These are phyloP conservation scores for Presbytis comata DNA, from an alignment of 2,797 vertebrate genomes.

Conservation along the genomic window DNA sequence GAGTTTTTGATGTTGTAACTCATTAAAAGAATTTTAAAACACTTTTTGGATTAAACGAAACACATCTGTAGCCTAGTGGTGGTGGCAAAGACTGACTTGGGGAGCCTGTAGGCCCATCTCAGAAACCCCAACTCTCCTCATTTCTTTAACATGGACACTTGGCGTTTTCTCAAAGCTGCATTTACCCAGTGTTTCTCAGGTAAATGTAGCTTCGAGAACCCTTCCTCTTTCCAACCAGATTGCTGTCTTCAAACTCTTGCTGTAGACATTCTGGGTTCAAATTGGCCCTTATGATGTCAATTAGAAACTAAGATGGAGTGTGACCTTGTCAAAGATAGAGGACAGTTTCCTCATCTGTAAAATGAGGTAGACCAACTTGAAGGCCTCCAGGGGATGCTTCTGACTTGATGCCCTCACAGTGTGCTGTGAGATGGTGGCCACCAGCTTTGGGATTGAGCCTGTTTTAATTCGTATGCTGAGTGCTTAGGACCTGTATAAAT, in stretches of 20 bases:
- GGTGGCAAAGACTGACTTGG: neutral
- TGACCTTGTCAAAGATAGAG: neutral
- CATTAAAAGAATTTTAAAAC: neutral
- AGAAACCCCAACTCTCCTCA: neutral
- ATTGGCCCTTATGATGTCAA: neutral
- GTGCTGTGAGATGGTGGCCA: fast-evolving
- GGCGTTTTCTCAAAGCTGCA: neutral
- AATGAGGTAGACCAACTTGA: neutral
- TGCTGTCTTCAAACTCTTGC: neutral
- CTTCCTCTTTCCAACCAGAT: neutral
- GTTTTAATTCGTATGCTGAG: neutral
- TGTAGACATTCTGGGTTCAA: neutral
- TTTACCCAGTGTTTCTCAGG: no score
- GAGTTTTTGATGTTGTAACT: neutral
- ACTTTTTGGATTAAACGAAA: neutral
- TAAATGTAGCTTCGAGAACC: neutral
- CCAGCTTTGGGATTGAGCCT: neutral
- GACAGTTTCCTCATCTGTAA: neutral
- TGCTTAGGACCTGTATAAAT: neutral
- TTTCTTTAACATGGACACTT: neutral
- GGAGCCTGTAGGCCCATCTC: neutral
- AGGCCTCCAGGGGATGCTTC: neutral
- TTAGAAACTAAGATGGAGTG: neutral
- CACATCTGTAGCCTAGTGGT: neutral
- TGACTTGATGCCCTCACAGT: neutral